Percentiles rank a stretch among this genome's conserved stretches.
phyloP scores from a whole-genome alignment of 2,113 vertebrate species.

The Pelodiscus sinensis region DNA sequence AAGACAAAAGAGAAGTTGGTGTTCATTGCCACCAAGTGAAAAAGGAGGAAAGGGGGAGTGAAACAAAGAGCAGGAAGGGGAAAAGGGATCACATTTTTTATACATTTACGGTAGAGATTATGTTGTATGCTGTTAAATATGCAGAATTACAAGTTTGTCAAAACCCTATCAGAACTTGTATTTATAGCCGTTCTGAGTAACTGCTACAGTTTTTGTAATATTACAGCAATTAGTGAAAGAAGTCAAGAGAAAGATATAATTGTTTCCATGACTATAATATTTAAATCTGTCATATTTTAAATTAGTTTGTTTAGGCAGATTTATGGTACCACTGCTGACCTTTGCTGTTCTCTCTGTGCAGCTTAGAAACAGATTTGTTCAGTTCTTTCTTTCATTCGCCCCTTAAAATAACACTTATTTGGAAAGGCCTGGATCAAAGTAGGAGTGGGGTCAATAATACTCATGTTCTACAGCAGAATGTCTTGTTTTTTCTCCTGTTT shows the following conservation, averaged over 20 bases:
- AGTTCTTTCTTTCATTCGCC: background rate
- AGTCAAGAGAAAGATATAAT: background rate
- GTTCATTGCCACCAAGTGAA: background rate
- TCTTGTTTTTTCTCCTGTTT: background rate
- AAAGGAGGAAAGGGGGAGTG: background rate
- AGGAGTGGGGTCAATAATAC: background rate
- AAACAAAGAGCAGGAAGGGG: background rate
- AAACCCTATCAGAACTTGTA: background rate
- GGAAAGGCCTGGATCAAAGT: background rate
- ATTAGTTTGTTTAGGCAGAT: background rate
- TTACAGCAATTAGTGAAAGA: background rate
- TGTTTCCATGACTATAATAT: background rate
- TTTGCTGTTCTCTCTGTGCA: background rate
- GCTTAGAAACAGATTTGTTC: background rate
- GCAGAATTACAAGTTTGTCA: background rate
- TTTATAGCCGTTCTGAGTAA: constrained; percentile 1
- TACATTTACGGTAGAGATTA: background rate
- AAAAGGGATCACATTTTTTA: background rate
- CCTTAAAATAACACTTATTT: background rate
- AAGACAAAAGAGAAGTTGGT: background rate
- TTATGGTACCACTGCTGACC: background rate
- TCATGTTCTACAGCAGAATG: background rate
- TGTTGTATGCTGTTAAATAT: background rate
- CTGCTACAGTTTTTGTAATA: background rate
- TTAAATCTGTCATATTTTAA: constrained; percentile 16